Percentiles rank a stretch among this genome's conserved stretches.
Conservation (phyloP, 2,888 invertebrate species). For the Horisme vitalbata region DNA sequence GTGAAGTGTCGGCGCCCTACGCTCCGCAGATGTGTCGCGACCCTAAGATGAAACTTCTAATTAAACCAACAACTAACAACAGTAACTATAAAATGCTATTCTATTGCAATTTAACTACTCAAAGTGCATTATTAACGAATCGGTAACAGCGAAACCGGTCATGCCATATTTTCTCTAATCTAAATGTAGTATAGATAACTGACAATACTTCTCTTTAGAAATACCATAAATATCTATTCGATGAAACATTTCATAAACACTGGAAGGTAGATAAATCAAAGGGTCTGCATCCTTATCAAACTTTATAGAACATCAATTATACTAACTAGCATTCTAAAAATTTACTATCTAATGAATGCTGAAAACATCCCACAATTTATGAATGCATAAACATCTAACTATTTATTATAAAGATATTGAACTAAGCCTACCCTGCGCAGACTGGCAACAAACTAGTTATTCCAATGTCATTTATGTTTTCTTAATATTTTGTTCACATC, state of each 20-base stretch:
- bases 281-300: slow-evolving; percentile 37
- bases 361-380: slow-evolving; percentile 66
- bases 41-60: no score
- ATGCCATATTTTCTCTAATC: slow-evolving; percentile 37
- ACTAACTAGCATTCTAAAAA: slow-evolving; percentile 82
- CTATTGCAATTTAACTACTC: slow-evolving; percentile 46
- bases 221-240: slow-evolving; percentile 40
- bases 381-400: slow-evolving; percentile 78
- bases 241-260: slow-evolving; percentile 38
- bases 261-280: slow-evolving; percentile 33
- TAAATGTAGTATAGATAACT: slow-evolving; percentile 34
- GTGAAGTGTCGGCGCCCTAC: no score
- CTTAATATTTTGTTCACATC: slow-evolving; percentile 30
- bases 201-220: slow-evolving; percentile 39
- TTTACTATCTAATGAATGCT: slow-evolving; percentile 81
- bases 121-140: slow-evolving; percentile 69
- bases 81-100: slow-evolving; percentile 25
- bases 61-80: no score
- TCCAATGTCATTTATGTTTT: slow-evolving; percentile 48
- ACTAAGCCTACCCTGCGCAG: slow-evolving; percentile 69
- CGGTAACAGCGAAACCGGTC: slow-evolving; percentile 48
- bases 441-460: slow-evolving; percentile 64
- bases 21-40: no score
- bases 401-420: slow-evolving; percentile 72
- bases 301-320: slow-evolving; percentile 69